phyloP scores from a whole-genome alignment of 2,888 invertebrate species.

The Eristalinus sepulchralis region DNA sequence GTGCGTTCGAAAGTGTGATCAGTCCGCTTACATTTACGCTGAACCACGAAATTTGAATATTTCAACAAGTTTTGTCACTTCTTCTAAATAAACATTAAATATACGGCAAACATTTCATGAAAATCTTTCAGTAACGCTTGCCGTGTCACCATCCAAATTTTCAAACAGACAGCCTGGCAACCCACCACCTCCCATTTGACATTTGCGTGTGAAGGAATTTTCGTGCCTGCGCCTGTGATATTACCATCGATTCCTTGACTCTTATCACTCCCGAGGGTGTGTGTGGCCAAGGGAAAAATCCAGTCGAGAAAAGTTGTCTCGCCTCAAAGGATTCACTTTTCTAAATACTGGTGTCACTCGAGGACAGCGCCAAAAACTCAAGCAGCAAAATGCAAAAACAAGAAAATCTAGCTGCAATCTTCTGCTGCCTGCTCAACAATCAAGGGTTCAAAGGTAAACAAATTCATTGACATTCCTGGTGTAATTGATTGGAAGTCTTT shows the following conservation, averaged over 20 bases:
- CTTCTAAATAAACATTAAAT: no score
- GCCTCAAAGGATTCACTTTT: neutral
- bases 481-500: neutral
- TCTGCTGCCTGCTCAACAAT: constrained; percentile 79
- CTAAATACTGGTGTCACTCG: neutral
- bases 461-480: constrained; percentile 37
- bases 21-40: neutral
- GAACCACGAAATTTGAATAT: no score
- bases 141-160: no score
- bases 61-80: no score
- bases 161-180: neutral
- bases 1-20: neutral
- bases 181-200: neutral
- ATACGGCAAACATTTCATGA: no score
- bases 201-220: constrained; percentile 1
- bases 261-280: neutral
- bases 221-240: neutral
- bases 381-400: constrained; percentile 77
- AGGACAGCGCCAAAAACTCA: neutral
- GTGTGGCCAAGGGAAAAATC: constrained; percentile 10
- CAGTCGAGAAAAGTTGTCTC: neutral
- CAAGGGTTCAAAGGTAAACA: constrained; percentile 78
- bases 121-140: no score
- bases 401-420: constrained; percentile 81
- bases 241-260: neutral